A percentile compares a stretch with the other conserved stretches of the same genome.
phyloP scores from a whole-genome alignment of 1,140 invertebrate species.

The Rhagoletis zephyria region DNA sequence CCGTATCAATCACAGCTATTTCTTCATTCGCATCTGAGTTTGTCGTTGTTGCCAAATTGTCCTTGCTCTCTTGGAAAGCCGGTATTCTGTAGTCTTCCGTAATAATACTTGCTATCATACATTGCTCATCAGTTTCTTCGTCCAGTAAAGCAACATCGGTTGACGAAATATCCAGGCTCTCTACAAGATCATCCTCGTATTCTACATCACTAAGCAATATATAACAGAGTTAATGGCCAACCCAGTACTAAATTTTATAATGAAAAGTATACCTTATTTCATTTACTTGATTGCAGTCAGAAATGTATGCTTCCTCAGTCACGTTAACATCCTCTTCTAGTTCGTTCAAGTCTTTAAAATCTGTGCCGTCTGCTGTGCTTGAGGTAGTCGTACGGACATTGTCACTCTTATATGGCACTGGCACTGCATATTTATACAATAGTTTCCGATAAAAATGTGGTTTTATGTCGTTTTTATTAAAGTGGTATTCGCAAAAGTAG shows the following conservation, averaged over 20 bases:
- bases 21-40: not conserved
- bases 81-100: not conserved
- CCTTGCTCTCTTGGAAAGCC: not conserved
- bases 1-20: not conserved
- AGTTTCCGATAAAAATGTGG: slow-evolving; percentile 20
- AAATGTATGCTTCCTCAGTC: not conserved
- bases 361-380: not conserved
- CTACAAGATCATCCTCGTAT: not conserved
- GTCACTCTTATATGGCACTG: slow-evolving; percentile 33
- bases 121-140: not conserved
- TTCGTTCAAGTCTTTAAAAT: not conserved
- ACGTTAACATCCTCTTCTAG: not conserved
- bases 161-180: not conserved
- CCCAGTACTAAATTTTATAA: not conserved
- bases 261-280: not conserved
- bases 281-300: too few relatives aligned
- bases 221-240: not conserved
- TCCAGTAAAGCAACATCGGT: not conserved
- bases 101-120: not conserved
- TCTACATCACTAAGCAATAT: not conserved
- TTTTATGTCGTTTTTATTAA: not conserved
- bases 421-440: slow-evolving; percentile 7
- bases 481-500: slow-evolving; percentile 33
- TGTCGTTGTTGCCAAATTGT: not conserved
- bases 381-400: not conserved